Evolutionary conservation across 2,888 invertebrate species (phyloP), one percentile per base, ranked within the genome.

Genomic region (Lysandra coridon): DNA sequence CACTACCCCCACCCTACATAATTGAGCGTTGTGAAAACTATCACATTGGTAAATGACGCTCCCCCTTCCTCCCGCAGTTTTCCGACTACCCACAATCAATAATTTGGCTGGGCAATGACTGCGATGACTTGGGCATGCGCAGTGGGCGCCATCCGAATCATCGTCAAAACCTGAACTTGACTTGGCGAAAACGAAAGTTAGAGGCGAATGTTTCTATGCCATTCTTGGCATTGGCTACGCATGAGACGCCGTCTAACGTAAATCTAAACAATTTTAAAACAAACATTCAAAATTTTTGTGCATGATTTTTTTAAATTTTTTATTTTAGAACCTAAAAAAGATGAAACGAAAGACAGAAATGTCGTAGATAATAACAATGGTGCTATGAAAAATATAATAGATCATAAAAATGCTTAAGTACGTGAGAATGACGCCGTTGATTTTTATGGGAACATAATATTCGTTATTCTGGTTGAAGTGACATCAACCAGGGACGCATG

Each of bases 21-120:
- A 94, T 93, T 93, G 93, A 92, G 88, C 91, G 91, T 89, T 92
- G 93, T 93, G 94, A 94, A 94, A 94, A 94, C 94, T 94, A 94
- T 94, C 92, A 89, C 92, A 92, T 86, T 89, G 91, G 90, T 92
- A 92, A 92, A 92, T 93, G 92, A 91, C 90, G 85, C 87, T 86
- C 84, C 84, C 86, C 85, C 84, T 85, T 81, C 83, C 82, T 86
- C 89, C 89, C 85, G 87, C 88, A 89, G 88, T 91, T 93, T 93
- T 92, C 89, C 94, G 92, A 92, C 91, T 93, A 94, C 93, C 93
- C 85, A 91, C 89, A 92, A 95, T 95, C 95, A 93, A 95, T 95
- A 95, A 91, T 91, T 91, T 89, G 90, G 91, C 92, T 92, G 93
- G 93, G 93, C 95, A 91, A 95, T 95, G 94, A 95, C 92, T 94